Percentiles rank a stretch among this genome's conserved stretches.
Conservation (phyloP, 2,797 vertebrate genomes). For the Hippocampus kuda region DNA sequence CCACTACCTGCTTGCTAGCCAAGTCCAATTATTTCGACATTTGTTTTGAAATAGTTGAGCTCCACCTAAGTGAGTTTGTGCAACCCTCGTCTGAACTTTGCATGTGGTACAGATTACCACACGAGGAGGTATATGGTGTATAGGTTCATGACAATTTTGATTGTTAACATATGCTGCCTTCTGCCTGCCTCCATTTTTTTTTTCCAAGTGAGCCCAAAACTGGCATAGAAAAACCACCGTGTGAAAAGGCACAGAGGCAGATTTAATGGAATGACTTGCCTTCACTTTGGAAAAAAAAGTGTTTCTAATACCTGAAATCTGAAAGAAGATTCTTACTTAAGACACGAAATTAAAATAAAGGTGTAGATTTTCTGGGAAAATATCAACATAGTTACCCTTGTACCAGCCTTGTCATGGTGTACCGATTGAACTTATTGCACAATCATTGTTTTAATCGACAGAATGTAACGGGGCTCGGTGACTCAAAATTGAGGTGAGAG, state of each 20-base stretch:
- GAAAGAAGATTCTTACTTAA: no score
- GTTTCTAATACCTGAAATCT: background rate
- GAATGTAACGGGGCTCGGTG: background rate
- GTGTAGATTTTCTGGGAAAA: background rate
- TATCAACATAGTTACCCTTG: background rate
- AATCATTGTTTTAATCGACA: background rate
- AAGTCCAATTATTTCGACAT: background rate
- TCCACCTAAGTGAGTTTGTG: slow-evolving; percentile 31
- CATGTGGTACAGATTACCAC: slow-evolving; percentile 63
- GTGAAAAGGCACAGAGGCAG: slow-evolving; percentile 25
- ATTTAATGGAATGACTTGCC: background rate
- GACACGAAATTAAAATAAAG: background rate
- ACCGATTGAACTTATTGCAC: background rate
- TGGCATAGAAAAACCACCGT: slow-evolving; percentile 27
- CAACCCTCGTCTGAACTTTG: slow-evolving; percentile 40
- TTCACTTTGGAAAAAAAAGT: background rate
- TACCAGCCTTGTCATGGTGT: background rate
- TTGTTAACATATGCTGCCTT: slow-evolving; percentile 57
- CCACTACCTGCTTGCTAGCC: background rate
- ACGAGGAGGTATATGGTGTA: slow-evolving; percentile 50
- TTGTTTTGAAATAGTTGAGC: slow-evolving; percentile 13
- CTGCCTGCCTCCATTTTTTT: slow-evolving; percentile 22
- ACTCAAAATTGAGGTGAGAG: background rate
- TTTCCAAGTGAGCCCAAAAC: slow-evolving; percentile 21
- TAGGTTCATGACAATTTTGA: slow-evolving; percentile 51